Evolutionary conservation across 2,113 vertebrate species (phyloP).

Genomic region (Neofelis nebulosa): DNA sequence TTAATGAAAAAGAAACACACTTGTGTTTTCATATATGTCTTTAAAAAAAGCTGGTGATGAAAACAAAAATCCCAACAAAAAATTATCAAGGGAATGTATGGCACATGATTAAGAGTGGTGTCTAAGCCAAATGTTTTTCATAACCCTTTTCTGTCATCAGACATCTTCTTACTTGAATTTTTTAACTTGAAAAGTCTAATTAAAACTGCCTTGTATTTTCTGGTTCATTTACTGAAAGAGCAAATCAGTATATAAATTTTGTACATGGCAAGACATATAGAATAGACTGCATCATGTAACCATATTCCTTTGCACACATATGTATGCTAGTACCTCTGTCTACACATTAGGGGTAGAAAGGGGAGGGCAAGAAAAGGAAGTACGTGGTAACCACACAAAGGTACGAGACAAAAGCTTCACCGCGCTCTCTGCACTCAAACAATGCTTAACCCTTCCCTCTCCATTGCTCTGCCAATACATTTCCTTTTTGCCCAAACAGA

Average conservation of each 20-base stretch:
- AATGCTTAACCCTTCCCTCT: neutral
- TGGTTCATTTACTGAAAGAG: neutral
- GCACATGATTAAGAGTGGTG: constrained; percentile 17
- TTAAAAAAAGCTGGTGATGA: neutral
- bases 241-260: neutral
- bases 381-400: neutral
- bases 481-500: neutral
- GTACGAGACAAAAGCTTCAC: neutral
- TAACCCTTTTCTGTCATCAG: neutral
- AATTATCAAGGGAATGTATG: neutral
- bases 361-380: neutral
- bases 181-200: constrained; percentile 25
- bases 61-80: constrained; percentile 44
- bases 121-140: neutral
- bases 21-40: neutral
- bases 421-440: neutral
- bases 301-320: neutral
- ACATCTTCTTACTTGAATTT: neutral
- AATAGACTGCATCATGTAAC: neutral
- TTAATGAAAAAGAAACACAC: neutral
- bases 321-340: neutral
- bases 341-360: neutral
- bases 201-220: constrained; percentile 6
- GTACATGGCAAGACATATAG: neutral
- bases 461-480: neutral